Base-by-base conservation (phyloP, 2,113 vertebrate genomes). In the Neodon shergylaensis region DNA sequence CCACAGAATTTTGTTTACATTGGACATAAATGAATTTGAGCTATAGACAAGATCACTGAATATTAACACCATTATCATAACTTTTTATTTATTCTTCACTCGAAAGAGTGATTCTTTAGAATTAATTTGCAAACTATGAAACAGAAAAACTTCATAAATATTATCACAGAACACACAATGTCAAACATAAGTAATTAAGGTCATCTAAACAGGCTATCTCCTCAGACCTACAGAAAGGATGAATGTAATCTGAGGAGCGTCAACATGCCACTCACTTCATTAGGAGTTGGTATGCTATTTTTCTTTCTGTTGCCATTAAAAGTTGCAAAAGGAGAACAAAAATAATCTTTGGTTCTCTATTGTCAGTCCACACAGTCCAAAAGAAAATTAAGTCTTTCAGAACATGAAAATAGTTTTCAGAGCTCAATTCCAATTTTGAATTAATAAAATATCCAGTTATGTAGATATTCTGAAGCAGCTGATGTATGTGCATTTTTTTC, bases 91-190 rank as follows among this genome's bases (percentile, higher is more conserved):
- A 61, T 61, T 82, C 22, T 24, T 83, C 13, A 83, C n/a, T 42
- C 12, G 28, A 39, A 28, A 14, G 54, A 9, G 36, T 16, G 54
- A 83, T 42, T 42, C 61, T 65, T 19, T 83, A 3, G 5, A 36
- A 88, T 85, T 28, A 52, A 44, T 81, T 85, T 76, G n/a, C 54
- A 88, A 90, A 83, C 74, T 58, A 92, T 28, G n/a, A 58, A 87
- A 66, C 61, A n/a, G 24, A 84, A 8, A 65, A 26, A 2, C 39
- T 31, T 65, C 81, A 84, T 31, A 88, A 92, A 81, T 31, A 8
- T 7, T 73, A 72, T 7, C 4, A 65, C 44, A 44, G 0, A 92
- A 24, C 58, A 36, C 36, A 5, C 4, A 63, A 10, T 13, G n/a
- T 81, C 44, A 92, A 79, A 61, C 14, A 58, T 26, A 82, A 83